A percentile compares a stretch with the other conserved stretches of the same genome.
Evolutionary conservation across 2,113 vertebrate genomes (phyloP).

Genomic region (Grallaria varia): DNA sequence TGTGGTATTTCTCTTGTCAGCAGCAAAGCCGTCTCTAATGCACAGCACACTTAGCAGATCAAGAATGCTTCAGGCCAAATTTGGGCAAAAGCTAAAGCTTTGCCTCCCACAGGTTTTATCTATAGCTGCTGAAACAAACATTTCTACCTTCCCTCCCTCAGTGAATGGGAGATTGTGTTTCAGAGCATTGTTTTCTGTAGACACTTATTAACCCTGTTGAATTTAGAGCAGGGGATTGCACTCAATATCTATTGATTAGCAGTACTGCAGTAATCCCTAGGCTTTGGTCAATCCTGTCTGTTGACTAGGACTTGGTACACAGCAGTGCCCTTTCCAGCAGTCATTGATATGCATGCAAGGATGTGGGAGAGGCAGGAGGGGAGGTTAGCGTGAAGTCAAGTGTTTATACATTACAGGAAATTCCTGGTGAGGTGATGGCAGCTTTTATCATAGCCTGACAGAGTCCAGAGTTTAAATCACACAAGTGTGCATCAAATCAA

Average conservation of each 20-base stretch:
- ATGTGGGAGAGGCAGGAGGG: constrained; percentile 57
- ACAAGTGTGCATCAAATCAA: not conserved
- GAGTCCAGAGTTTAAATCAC: not conserved
- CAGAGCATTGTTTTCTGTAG: constrained; percentile 68
- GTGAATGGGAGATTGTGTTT: constrained; percentile 52
- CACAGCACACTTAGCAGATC: constrained; percentile 48
- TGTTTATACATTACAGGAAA: constrained; percentile 73
- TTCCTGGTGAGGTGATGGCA: constrained; percentile 69
- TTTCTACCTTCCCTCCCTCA: constrained; percentile 43
- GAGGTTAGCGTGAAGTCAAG: constrained; percentile 62
- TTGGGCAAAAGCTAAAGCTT: constrained; percentile 70
- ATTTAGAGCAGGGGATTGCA: constrained; percentile 74
- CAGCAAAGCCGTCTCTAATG: not conserved
- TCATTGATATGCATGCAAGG: constrained; percentile 78
- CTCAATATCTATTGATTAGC: constrained; percentile 86
- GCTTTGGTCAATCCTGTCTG: constrained; percentile 81
- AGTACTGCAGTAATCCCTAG: constrained; percentile 78
- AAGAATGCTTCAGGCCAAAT: constrained; percentile 61
- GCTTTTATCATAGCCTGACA: constrained; percentile 69
- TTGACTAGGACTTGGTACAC: constrained; percentile 75
- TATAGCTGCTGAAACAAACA: constrained; percentile 73
- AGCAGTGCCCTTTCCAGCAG: constrained; percentile 73
- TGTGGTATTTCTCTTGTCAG: constrained; percentile 13
- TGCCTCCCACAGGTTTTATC: constrained; percentile 71
- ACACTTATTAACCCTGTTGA: constrained; percentile 81